Evolutionary conservation across 2,888 invertebrate species (phyloP).

Genomic region (Eutolmus rufibarbis): DNA sequence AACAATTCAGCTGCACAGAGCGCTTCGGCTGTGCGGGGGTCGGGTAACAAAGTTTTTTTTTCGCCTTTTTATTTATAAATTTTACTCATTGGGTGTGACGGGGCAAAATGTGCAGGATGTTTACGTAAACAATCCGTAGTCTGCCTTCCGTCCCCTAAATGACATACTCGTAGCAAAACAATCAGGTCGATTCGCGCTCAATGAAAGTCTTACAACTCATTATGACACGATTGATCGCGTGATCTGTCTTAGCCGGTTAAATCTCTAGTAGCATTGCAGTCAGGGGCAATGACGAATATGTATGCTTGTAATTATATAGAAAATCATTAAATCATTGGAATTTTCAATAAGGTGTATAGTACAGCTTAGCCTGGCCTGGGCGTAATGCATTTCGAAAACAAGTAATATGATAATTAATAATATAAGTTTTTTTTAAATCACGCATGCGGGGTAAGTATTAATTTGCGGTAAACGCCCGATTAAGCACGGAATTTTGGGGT

Average conservation of each 20-base stretch:
- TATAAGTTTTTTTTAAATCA: too few relatives aligned
- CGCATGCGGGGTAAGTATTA: too few relatives aligned
- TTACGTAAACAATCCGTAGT: background rate
- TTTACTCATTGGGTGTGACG: background rate
- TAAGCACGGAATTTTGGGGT: too few relatives aligned
- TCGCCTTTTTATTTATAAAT: background rate
- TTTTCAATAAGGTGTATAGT: background rate
- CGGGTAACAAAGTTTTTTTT: background rate
- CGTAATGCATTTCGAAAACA: background rate
- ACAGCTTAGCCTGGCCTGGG: background rate
- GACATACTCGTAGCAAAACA: background rate
- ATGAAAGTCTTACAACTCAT: background rate
- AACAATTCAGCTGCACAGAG: constrained; percentile 2
- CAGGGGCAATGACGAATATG: background rate
- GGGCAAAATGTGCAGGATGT: background rate
- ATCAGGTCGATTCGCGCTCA: background rate
- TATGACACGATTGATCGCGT: background rate
- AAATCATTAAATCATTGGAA: background rate
- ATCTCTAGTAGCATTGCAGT: background rate
- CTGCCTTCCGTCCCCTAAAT: background rate
- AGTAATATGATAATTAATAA: background rate
- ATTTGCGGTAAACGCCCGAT: too few relatives aligned
- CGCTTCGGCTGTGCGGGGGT: background rate
- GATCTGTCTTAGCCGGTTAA: background rate
- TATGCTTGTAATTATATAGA: background rate